Evolutionary conservation across 2,113 vertebrate species (phyloP).

Genomic region (Panurus biarmicus): DNA sequence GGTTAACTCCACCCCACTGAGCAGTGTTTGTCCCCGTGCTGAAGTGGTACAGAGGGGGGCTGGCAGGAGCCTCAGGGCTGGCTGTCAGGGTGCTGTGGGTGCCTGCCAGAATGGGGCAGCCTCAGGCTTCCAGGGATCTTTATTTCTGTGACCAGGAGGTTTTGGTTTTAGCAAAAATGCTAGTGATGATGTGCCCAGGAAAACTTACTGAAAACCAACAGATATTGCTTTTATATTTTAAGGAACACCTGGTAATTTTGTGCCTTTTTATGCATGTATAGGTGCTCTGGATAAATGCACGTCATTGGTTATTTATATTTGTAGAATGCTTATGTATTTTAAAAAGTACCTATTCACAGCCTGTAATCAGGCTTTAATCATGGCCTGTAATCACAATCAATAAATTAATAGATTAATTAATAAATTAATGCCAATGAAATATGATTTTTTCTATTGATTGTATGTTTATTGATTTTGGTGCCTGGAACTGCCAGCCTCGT

Average conservation of each 20-base stretch:
- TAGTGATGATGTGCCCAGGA: background rate
- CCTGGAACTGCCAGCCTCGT: conserved; percentile 1
- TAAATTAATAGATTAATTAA: conserved; percentile 47
- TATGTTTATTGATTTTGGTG: background rate
- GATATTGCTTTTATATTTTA: background rate
- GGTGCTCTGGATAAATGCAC: background rate
- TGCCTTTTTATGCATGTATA: background rate
- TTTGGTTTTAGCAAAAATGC: background rate
- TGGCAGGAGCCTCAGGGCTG: background rate
- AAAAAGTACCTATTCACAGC: background rate
- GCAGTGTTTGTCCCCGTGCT: background rate
- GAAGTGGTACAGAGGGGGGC: background rate
- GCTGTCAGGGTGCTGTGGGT: background rate
- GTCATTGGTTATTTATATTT: background rate
- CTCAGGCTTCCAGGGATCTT: background rate
- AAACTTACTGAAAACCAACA: background rate
- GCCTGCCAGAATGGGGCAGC: background rate
- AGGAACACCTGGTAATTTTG: background rate
- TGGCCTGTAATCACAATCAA: conserved; percentile 15
- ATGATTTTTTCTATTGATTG: conserved; percentile 12
- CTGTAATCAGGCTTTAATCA: conserved; percentile 42
- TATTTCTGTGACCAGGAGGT: background rate
- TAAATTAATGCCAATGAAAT: background rate
- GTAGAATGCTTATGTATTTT: background rate
- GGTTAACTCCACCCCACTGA: background rate